A percentile compares a stretch with the other conserved stretches of the same genome.
Evolutionary conservation across 2,797 vertebrate genomes (phyloP).

Genomic region (Pogoniulus pusillus): DNA sequence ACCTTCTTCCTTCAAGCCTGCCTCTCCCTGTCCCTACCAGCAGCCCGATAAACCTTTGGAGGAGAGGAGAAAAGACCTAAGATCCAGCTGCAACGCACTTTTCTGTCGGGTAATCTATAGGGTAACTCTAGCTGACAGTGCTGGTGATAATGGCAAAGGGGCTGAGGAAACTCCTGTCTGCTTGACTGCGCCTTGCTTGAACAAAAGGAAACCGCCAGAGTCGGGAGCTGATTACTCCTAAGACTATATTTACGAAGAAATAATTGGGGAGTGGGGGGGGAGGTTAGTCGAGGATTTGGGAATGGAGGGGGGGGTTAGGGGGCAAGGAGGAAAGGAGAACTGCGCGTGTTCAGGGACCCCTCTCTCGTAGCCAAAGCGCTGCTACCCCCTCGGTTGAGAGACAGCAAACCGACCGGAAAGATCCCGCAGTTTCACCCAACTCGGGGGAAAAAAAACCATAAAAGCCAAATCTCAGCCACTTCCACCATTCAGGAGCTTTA

Average conservation of each 20-base stretch:
- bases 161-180: conserved; percentile 47
- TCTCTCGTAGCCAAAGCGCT: not conserved
- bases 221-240: conserved; percentile 48
- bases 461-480: not conserved
- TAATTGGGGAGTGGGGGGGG: not conserved
- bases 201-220: conserved; percentile 70
- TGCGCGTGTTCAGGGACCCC: not conserved
- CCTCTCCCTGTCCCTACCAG: not conserved
- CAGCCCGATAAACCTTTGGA: not conserved
- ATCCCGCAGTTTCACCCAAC: not conserved
- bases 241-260: conserved; percentile 55
- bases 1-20: not conserved
- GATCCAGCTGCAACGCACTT: not conserved
- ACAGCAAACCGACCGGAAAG: not conserved
- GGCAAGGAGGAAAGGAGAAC: too few species aligned
- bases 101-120: not conserved
- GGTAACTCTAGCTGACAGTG: conserved; percentile 23
- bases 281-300: not conserved
- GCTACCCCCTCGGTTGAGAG: not conserved
- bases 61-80: not conserved
- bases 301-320: too few species aligned
- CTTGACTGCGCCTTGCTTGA: conserved; percentile 56
- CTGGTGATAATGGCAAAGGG: conserved; percentile 17
- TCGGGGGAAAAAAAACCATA: not conserved
- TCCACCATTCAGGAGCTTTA: not conserved